Evolutionary conservation across 2,888 invertebrate species (phyloP).

Genomic region (Acholoe squamosa): DNA sequence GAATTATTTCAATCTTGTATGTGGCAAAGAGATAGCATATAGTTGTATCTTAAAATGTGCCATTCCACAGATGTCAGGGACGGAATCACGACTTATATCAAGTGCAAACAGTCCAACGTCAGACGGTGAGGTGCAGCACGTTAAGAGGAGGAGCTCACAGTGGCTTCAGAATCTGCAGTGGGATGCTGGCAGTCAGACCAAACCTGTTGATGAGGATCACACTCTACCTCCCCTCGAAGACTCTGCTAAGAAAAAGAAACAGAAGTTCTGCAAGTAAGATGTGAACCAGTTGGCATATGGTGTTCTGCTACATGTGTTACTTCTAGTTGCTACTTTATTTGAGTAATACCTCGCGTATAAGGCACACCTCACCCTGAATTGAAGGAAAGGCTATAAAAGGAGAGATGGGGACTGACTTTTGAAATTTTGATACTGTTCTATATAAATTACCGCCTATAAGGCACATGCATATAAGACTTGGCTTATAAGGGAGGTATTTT

Average conservation of each 20-base stretch:
- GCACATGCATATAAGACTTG: no score
- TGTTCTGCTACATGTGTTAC: no score
- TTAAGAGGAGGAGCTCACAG: neutral
- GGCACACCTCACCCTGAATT: no score
- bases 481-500: no score
- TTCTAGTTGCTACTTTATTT: no score
- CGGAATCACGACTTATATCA: neutral
- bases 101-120: neutral
- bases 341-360: no score
- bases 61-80: neutral
- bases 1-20: no score
- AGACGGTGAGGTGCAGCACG: neutral
- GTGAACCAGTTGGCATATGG: neutral
- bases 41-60: no score
- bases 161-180: slow-evolving; percentile 48
- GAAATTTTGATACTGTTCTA: no score
- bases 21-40: neutral
- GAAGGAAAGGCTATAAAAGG: no score
- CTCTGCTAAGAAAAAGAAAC: slow-evolving; percentile 51
- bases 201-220: neutral
- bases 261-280: slow-evolving; percentile 12
- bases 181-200: neutral
- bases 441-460: no score
- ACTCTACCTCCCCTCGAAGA: neutral
- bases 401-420: no score